These are phyloP conservation scores for Anseranas semipalmata DNA, from an alignment of 2,113 vertebrate genomes.

Conservation along the genomic window DNA sequence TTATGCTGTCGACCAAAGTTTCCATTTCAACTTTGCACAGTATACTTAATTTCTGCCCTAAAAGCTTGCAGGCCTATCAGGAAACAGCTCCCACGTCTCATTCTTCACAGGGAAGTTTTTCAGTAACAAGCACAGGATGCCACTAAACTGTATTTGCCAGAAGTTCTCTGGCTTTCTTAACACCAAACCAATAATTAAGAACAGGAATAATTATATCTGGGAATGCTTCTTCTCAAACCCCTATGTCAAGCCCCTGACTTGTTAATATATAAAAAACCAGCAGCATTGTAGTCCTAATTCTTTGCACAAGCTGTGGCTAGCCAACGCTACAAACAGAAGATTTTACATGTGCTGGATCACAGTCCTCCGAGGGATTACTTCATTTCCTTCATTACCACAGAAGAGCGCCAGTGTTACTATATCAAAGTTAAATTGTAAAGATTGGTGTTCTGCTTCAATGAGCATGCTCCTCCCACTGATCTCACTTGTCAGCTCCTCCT, in stretches of 20 bases:
- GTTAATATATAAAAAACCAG: background rate
- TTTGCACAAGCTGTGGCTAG: background rate
- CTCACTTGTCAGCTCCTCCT: background rate
- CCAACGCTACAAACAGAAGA: too few relatives aligned
- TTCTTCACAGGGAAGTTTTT: background rate
- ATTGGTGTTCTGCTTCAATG: rapidly evolving
- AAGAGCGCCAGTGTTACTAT: rapidly evolving
- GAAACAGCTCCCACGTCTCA: background rate
- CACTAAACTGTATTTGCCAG: rapidly evolving
- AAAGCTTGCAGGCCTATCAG: background rate
- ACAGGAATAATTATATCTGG: background rate
- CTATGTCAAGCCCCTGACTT: rapidly evolving
- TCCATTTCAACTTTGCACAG: background rate
- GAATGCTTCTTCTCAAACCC: background rate
- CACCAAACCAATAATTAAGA: background rate
- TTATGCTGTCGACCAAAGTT: background rate
- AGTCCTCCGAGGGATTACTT: background rate
- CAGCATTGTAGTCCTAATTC: background rate
- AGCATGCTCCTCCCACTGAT: background rate
- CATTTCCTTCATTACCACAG: too few relatives aligned
- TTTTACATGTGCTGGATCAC: rapidly evolving
- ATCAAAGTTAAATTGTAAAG: background rate
- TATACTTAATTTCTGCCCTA: background rate
- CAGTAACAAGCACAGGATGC: background rate
- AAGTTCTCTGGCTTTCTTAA: background rate